These are phyloP conservation scores for Elysia crispata DNA, from an alignment of 2,888 invertebrate genomes.

Conservation along the genomic window DNA sequence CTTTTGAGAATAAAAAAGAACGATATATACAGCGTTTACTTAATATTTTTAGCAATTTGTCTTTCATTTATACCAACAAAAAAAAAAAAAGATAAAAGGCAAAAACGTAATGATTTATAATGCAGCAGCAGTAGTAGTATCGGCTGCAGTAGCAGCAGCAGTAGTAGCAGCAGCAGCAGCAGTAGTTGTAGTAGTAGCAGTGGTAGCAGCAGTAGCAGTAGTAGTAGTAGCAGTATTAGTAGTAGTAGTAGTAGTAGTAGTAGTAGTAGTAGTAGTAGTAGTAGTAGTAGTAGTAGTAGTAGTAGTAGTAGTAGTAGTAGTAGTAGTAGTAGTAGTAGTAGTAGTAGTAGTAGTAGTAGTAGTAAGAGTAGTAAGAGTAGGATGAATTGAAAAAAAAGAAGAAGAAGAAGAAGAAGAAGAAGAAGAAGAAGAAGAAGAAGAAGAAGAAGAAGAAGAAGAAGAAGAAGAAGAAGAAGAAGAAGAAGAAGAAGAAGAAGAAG, in stretches of 20 bases:
- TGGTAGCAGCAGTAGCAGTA: background rate
- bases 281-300: slow-evolving; percentile 27
- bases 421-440: slow-evolving; percentile 33
- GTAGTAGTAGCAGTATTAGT: no score
- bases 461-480: slow-evolving; percentile 29
- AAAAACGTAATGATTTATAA: background rate
- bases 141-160: no score
- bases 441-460: slow-evolving; percentile 30
- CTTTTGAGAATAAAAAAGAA: no score
- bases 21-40: no score
- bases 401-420: slow-evolving; percentile 30
- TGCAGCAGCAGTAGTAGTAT: background rate
- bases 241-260: no score
- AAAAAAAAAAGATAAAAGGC: no score
- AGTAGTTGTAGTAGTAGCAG: background rate
- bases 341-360: no score
- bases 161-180: background rate
- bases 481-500: slow-evolving; percentile 26
- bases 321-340: slow-evolving; percentile 27
- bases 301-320: slow-evolving; percentile 26
- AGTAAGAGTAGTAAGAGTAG: no score
- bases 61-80: no score
- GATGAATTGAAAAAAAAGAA: no score
- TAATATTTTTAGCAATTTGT: no score
- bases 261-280: slow-evolving; percentile 28